Base-by-base conservation (phyloP, 1,140 invertebrate genomes). In the Matsumurasca onukii region DNA sequence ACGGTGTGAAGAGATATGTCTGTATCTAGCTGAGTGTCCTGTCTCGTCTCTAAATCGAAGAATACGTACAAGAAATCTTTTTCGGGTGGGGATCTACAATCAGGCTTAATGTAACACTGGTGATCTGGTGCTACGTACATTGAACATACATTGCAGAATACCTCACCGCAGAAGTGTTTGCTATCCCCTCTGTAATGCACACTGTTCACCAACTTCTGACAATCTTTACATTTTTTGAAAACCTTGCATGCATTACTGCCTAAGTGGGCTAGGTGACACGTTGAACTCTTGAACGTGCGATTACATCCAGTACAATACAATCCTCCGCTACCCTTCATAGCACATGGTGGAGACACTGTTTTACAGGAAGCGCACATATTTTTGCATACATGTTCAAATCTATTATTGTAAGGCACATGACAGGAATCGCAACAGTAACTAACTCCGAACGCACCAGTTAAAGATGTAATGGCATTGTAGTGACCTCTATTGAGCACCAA, bases 151-250 rank as follows among this genome's bases (percentile, higher is more conserved):
- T 24, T 29, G 29, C 55, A 59, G 27, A 12, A 59, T 5, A 25
- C 27, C 29, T 59, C 55, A 1, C 55, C 55, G 17, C 55, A 59
- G 2, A 59, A 22, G 25, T 59, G 55, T n/a, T n/a, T n/a, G n/a
- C n/a, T n/a, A 9, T 59, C 24, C 2, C 1, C 2, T 3, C 17
- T 3, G 24, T 34, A n/a, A 3, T 34, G 31, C 9, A n/a, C 45
- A 5, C 15, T 45, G 12, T 31, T 48, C 2, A 39, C 24, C 20
- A 31, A 15, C 45, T 39, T 65, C 3, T 34, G 12, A 65, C 62
- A 65, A 34, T 34, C 39, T 24, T 3, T 65, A 48, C 62, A 65
- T 39, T 65, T 65, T 65, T 29, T 65, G 13, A 65, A n/a, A 12
- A 20, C 3, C n/a, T 65, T 48, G 29, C 62, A 65, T n/a, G 13